Conservation (phyloP, 1,140 invertebrate genomes). For the Zophobas morio region DNA sequence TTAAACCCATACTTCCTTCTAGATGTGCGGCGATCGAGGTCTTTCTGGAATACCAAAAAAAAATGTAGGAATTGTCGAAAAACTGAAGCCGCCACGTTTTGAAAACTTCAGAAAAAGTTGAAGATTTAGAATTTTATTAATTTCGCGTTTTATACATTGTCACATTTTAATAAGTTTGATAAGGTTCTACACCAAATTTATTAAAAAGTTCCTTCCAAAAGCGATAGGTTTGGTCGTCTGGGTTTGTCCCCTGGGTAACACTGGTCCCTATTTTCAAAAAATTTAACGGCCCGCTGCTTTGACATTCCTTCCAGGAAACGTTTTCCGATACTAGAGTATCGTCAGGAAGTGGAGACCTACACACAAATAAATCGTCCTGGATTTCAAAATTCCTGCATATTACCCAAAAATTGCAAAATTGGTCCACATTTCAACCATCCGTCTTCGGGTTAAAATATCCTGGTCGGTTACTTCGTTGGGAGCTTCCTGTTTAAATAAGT, state of each 20-base stretch:
- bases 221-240: conserved; percentile 30
- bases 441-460: conserved; percentile 11
- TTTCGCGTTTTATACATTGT: no score
- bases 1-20: no score
- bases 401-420: conserved; percentile 53
- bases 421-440: conserved; percentile 48
- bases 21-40: no score
- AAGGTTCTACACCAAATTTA: conserved; percentile 39
- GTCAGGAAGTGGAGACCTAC: conserved; percentile 44
- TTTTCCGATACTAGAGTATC: background rate
- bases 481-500: conserved; percentile 20
- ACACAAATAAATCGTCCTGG: conserved; percentile 21
- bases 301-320: conserved; percentile 31
- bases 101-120: no score
- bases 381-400: conserved; percentile 5
- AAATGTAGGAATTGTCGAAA: no score
- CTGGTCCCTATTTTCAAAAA: conserved; percentile 40
- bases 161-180: conserved; percentile 42
- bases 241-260: conserved; percentile 38
- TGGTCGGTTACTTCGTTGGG: background rate
- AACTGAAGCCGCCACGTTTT: no score
- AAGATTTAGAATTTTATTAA: no score
- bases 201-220: conserved; percentile 44
- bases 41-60: no score
- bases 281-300: background rate